Conservation (phyloP, 92 coral and sea anemone species). For the Scolanthus callimorphus region DNA sequence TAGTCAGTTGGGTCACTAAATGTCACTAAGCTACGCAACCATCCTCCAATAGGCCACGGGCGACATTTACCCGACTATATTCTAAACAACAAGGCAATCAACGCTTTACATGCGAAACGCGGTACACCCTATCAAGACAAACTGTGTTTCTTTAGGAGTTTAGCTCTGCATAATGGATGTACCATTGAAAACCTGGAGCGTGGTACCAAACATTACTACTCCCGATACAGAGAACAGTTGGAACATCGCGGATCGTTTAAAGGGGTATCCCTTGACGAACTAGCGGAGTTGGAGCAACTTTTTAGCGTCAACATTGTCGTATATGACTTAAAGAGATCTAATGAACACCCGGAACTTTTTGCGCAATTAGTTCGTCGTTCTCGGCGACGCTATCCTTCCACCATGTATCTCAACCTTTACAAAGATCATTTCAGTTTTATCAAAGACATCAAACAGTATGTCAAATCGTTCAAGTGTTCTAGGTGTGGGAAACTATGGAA, state of each 20-base stretch:
- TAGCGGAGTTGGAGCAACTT: conserved; percentile 6
- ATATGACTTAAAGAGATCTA: neutral
- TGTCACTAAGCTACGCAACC: neutral
- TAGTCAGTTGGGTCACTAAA: conserved; percentile 23
- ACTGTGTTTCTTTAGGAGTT: no score
- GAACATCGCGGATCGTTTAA: no score
- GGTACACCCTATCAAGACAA: no score
- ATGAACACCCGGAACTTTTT: neutral
- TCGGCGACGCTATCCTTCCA: conserved; percentile 3
- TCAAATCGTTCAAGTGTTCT: conserved; percentile 24
- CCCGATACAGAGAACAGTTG: no score
- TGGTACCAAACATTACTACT: no score
- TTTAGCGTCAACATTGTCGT: conserved; percentile 19
- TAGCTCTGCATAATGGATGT: no score
- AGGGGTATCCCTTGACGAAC: neutral
- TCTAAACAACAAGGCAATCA: neutral
- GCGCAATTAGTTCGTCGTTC: conserved; percentile 26
- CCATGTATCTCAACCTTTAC: conserved; percentile 35
- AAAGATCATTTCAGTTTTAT: conserved; percentile 23
- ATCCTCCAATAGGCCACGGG: conserved; percentile 1
- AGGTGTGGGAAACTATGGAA: conserved; percentile 27
- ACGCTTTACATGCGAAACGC: no score
- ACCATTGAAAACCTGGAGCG: no score
- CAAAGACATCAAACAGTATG: conserved; percentile 7
- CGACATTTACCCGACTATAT: neutral